phyloP scores from a whole-genome alignment of 1,140 invertebrate species.

The Nasonia giraulti region DNA sequence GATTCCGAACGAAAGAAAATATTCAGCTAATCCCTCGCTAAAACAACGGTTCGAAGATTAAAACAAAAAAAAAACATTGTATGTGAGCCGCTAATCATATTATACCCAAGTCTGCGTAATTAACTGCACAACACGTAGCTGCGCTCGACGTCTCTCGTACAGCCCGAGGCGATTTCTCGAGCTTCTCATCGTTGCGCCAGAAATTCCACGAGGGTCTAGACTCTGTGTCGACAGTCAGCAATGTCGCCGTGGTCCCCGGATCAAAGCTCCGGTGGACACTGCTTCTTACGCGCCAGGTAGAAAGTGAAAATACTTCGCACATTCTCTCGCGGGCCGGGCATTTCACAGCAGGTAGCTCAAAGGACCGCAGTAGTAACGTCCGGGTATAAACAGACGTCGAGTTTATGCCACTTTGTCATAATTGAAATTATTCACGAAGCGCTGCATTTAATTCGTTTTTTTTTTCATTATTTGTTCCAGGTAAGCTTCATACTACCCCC shows the following conservation, averaged over 20 bases:
- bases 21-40: no score
- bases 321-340: not conserved
- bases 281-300: not conserved
- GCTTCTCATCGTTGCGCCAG: conserved; percentile 52
- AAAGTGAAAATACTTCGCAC: conserved; percentile 2
- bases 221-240: conserved; percentile 35
- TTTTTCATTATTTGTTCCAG: conserved; percentile 1
- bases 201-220: conserved; percentile 59
- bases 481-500: not conserved
- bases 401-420: not conserved
- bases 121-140: conserved; percentile 2
- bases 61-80: no score
- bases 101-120: conserved; percentile 14
- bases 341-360: not conserved
- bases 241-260: conserved; percentile 1
- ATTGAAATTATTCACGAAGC: not conserved
- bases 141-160: not conserved
- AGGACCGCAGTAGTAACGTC: not conserved
- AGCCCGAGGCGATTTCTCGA: conserved; percentile 52
- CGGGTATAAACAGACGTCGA: not conserved
- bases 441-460: not conserved
- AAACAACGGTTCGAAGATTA: no score
- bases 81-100: not conserved
- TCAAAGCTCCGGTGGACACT: not conserved
- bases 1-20: no score